phyloP scores from a whole-genome alignment of 37 sponge, comb jelly and placozoan genomes.

The Axinella damicornis region DNA sequence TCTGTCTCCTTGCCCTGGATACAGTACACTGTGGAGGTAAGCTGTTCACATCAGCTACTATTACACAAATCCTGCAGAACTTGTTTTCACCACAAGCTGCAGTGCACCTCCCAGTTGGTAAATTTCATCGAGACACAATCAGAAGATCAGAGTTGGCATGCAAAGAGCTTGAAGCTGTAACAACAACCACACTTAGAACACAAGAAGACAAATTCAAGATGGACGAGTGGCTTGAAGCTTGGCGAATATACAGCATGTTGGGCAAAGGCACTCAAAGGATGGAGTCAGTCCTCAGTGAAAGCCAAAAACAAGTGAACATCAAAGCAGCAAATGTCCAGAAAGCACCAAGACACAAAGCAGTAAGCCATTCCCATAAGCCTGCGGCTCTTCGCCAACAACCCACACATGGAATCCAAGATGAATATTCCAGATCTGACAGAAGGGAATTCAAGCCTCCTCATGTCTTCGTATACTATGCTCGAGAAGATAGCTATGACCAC shows the following conservation, averaged over 20 bases:
- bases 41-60: neutral
- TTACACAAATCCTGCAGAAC: neutral
- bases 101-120: constrained; percentile 5
- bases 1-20: neutral
- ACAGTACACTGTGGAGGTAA: neutral
- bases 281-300: too few relatives aligned
- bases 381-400: too few relatives aligned
- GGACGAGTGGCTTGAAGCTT: constrained; percentile 15
- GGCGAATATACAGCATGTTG: constrained; percentile 22
- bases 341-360: too few relatives aligned
- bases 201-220: constrained; percentile 24
- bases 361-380: too few relatives aligned
- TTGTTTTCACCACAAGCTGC: constrained; percentile 17
- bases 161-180: neutral
- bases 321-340: too few relatives aligned
- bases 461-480: neutral
- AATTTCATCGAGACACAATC: neutral
- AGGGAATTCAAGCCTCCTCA: neutral
- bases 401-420: too few relatives aligned
- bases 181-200: neutral
- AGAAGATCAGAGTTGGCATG: neutral
- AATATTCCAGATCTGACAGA: too few relatives aligned
- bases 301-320: too few relatives aligned
- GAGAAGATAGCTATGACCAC: neutral
- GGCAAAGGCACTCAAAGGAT: neutral